Evolutionary conservation across 2,113 vertebrate species (phyloP), one percentile per base, ranked within the genome.

Genomic region (Motacilla tschutschensis): DNA sequence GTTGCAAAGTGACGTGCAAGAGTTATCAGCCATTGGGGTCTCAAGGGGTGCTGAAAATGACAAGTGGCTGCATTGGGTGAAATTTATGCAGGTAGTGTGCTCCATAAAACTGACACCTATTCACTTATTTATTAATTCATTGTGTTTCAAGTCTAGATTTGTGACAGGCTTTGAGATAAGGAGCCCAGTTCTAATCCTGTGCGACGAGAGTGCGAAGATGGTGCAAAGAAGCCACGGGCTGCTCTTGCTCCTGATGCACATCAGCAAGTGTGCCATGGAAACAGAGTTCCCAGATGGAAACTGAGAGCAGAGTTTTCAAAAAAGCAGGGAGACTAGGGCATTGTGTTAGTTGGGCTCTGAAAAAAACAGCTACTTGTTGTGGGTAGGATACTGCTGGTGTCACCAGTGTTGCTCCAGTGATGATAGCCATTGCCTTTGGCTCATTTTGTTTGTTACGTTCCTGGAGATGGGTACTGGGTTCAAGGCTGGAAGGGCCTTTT

Each of bases 91-190:
- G 76, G 67, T 82, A 62, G 47, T 38, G 65, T 75, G 33, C 79
- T 85, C 83, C 83, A 86, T 93, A 89, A 88, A 89, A 72, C 77
- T 85, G 86, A 82, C 82, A 88, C 55, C 83, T 94, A 28, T 66
- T 89, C 87, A 69, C 62, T 87, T 88, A 85, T 81, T 94, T 91
- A 94, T 91, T 91, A 93, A 90, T 90, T 91, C 84, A 18, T 71
- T 90, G 79, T 89, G 79, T 82, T 91, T 93, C 81, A 79, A 77
- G 88, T 83, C 72, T 69, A 57, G 81, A 70, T 88, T 82, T 93
- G 84, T 94, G 92, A 91, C 81, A 91, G 79, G 57, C 84, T 85
- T 76, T 70, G 79, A 74, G 75, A 91, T 63, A 71, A 84, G 79
- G 57, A 86, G 78, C 57, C 31, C 54, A 15, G 43, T 53, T 90